A percentile compares a stretch with the other conserved stretches of the same genome.
Conservation (phyloP, 2,797 vertebrate species). For the Micropoecilia bifurca region DNA sequence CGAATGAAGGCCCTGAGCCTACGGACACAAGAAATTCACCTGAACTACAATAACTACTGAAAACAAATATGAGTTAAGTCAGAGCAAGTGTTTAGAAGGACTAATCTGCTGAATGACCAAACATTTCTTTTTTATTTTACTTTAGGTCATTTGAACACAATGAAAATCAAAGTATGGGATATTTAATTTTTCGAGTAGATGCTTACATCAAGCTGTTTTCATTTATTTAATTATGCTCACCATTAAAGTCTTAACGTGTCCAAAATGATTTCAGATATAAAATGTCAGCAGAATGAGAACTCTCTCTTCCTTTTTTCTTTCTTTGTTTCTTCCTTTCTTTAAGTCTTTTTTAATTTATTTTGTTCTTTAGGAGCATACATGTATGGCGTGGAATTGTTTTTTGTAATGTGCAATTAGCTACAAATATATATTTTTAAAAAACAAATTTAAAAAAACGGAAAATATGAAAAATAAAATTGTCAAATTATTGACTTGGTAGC, state of each 20-base stretch:
- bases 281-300: neutral
- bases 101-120: neutral
- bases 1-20: neutral
- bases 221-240: neutral
- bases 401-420: neutral
- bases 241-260: neutral
- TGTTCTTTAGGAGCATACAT: neutral
- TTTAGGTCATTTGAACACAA: neutral
- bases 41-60: neutral
- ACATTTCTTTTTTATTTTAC: no score
- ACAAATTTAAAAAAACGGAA: neutral
- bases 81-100: neutral
- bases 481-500: neutral
- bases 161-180: neutral
- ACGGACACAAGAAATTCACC: neutral
- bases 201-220: neutral
- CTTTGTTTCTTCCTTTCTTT: neutral
- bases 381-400: neutral
- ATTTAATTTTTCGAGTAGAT: neutral
- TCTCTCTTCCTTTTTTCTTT: neutral
- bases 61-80: neutral
- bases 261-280: neutral
- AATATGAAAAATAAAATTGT: neutral
- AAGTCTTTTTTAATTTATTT: neutral
- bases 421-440: neutral